Conservation (phyloP, 2,888 invertebrate species). For the Eupithecia centaureata region DNA sequence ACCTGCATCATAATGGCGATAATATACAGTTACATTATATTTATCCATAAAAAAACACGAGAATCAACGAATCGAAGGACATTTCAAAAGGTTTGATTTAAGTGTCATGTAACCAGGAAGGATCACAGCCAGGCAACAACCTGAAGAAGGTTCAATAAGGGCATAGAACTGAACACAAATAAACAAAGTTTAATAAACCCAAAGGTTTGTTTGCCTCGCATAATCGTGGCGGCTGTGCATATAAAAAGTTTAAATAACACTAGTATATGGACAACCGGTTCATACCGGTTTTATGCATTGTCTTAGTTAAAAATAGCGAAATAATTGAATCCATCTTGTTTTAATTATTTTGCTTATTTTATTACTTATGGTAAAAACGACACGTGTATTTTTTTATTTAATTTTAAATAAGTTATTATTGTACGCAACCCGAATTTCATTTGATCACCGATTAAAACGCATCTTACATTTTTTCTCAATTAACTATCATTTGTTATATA, state of each 20-base stretch:
- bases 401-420: background rate
- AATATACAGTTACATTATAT: background rate
- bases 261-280: conserved; percentile 38
- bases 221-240: conserved; percentile 38
- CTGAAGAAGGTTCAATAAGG: conserved; percentile 23
- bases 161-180: conserved; percentile 33
- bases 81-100: background rate
- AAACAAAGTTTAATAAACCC: conserved; percentile 38
- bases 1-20: background rate
- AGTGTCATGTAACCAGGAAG: conserved; percentile 17
- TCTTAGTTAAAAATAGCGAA: too few species aligned
- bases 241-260: conserved; percentile 40
- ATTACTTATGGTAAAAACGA: background rate
- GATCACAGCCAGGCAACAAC: conserved; percentile 16
- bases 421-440: too few species aligned
- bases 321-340: too few species aligned
- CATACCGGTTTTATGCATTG: conserved; percentile 16
- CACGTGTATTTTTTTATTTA: background rate
- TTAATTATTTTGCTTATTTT: conserved; percentile 1
- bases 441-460: too few species aligned
- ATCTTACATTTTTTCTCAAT: background rate
- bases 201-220: conserved; percentile 28
- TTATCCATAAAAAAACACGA: background rate
- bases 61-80: background rate
- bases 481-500: background rate